Evolutionary conservation across 2,888 invertebrate species (phyloP).

Genomic region (Nebria brevicollis): DNA sequence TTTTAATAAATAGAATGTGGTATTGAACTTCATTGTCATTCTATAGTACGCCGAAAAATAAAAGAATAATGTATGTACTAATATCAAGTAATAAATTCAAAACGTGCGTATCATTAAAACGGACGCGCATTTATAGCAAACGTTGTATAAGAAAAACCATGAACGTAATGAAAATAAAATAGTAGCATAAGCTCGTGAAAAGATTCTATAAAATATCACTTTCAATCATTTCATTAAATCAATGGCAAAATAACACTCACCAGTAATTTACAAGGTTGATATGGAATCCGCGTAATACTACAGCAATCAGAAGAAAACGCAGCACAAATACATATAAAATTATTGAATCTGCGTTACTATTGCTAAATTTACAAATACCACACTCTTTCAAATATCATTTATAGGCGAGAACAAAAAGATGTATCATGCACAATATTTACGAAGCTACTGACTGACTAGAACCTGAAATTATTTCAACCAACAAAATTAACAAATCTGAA

Average conservation of each 20-base stretch:
- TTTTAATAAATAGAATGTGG: not conserved
- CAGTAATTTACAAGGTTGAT: not conserved
- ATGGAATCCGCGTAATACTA: not conserved
- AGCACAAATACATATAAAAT: not conserved
- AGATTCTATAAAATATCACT: constrained; percentile 28
- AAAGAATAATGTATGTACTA: not conserved
- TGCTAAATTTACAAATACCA: not conserved
- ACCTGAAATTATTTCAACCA: not conserved
- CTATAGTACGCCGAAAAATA: not conserved
- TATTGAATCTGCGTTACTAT: not conserved
- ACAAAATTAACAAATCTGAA: not conserved
- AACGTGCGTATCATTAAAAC: constrained; percentile 25
- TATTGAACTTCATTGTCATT: not conserved
- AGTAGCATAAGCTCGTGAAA: not conserved
- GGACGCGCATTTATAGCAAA: constrained; percentile 31
- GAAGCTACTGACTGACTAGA: not conserved
- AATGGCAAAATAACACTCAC: constrained; percentile 20
- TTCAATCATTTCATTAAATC: constrained; percentile 34
- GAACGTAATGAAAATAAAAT: constrained; percentile 37
- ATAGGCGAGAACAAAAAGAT: not conserved
- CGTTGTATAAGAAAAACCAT: constrained; percentile 21
- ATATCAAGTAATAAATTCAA: constrained; percentile 9
- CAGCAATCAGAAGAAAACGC: not conserved
- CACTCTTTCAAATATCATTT: not conserved
- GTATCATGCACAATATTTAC: not conserved